Evolutionary conservation across 2,797 vertebrate species (phyloP).

Genomic region (Nannoperca obscura): DNA sequence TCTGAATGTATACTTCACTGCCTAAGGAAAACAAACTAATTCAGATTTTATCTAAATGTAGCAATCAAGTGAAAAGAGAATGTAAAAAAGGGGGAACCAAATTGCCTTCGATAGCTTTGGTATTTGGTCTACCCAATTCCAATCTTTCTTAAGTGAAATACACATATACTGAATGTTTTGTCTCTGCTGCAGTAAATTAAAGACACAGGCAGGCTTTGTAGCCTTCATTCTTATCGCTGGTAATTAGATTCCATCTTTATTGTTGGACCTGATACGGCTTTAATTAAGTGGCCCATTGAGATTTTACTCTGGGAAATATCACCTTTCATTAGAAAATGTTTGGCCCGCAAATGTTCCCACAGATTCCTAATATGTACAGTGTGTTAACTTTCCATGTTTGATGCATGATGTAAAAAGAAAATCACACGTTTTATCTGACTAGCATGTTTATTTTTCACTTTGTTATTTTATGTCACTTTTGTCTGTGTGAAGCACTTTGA

Average conservation of each 20-base stretch:
- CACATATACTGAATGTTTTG: background rate
- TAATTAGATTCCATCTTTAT: conserved; percentile 2
- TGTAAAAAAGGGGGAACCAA: background rate
- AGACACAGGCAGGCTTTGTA: conserved; percentile 3
- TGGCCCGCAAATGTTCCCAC: conserved; percentile 35
- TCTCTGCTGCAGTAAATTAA: background rate
- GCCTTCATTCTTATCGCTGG: conserved; percentile 20
- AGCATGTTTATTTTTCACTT: no score
- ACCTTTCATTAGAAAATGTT: conserved; percentile 31
- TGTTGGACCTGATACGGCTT: background rate
- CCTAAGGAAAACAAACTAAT: background rate
- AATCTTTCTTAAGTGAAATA: background rate
- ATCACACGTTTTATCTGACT: background rate
- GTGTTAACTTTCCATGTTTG: background rate
- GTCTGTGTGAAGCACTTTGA: no score
- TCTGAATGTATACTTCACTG: background rate
- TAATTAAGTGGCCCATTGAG: conserved; percentile 26
- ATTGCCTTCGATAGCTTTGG: background rate
- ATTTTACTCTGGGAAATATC: conserved; percentile 10
- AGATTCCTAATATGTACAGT: conserved; percentile 17
- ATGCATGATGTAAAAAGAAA: background rate
- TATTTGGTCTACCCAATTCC: background rate
- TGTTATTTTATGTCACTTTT: no score
- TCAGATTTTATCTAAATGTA: background rate
- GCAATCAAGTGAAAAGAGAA: background rate